These are phyloP conservation scores for Lycia hirtaria DNA, from an alignment of 2,888 invertebrate genomes.

Conservation along the genomic window DNA sequence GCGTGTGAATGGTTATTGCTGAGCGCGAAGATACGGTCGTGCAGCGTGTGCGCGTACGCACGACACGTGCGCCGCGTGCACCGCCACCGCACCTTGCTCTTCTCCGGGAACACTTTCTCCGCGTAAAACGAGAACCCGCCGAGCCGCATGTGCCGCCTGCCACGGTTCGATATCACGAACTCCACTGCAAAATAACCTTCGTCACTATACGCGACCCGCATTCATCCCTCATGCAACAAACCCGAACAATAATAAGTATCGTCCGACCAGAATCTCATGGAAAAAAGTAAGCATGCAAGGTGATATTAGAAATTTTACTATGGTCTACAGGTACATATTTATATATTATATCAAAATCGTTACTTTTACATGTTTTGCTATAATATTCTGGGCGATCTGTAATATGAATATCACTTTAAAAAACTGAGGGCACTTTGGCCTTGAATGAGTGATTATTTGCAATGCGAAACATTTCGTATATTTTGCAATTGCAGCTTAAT, in stretches of 20 bases:
- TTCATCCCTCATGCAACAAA: slow-evolving; percentile 13
- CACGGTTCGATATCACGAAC: slow-evolving; percentile 84
- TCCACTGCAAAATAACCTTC: slow-evolving; percentile 78
- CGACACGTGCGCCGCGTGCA: slow-evolving; percentile 82
- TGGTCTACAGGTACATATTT: too few relatives aligned
- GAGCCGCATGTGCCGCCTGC: slow-evolving; percentile 80
- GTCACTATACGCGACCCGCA: slow-evolving; percentile 51
- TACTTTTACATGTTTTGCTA: too few relatives aligned
- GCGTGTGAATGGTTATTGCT: slow-evolving; percentile 81
- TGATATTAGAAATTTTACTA: too few relatives aligned
- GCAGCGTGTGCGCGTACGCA: slow-evolving; percentile 81
- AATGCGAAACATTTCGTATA: neutral
- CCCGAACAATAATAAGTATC: neutral
- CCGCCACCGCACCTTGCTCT: slow-evolving; percentile 82
- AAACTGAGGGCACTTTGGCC: neutral
- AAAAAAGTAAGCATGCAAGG: too few relatives aligned
- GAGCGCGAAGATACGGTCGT: slow-evolving; percentile 80
- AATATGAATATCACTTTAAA: too few relatives aligned
- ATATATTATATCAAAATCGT: too few relatives aligned
- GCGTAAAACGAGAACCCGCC: slow-evolving; percentile 82
- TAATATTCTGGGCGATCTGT: too few relatives aligned
- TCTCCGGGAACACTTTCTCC: slow-evolving; percentile 82
- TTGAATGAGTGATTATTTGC: neutral
- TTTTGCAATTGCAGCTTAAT: too few relatives aligned
- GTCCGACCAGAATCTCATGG: too few relatives aligned